These are phyloP conservation scores for Plagodis dolabraria DNA, from an alignment of 2,888 invertebrate species.

Conservation along the genomic window DNA sequence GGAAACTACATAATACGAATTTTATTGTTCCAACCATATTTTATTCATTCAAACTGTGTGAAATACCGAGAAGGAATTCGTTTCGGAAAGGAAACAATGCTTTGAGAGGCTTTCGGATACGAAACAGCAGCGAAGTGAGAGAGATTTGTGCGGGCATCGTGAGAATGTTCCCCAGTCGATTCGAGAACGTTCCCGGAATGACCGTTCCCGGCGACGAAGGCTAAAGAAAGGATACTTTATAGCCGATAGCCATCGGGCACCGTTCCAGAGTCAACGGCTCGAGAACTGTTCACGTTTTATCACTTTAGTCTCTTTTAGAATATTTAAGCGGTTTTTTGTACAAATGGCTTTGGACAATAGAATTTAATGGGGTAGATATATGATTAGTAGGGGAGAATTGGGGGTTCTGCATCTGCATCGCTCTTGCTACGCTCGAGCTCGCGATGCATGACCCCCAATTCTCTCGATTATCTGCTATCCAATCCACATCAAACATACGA, in stretches of 20 bases:
- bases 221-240: constrained; percentile 42
- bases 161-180: constrained; percentile 44
- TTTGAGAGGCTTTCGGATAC: constrained; percentile 48
- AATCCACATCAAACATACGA: no score
- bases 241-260: constrained; percentile 42
- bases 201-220: constrained; percentile 13
- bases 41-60: constrained; percentile 38
- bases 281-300: constrained; percentile 34
- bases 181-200: constrained; percentile 23
- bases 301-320: constrained; percentile 27
- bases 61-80: constrained; percentile 39
- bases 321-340: constrained; percentile 15
- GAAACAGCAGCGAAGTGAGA: constrained; percentile 52
- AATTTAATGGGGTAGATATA: no score
- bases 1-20: constrained; percentile 34
- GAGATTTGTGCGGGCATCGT: constrained; percentile 64
- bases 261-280: constrained; percentile 39
- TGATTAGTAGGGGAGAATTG: no score
- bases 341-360: no score
- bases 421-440: no score
- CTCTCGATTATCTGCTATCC: no score
- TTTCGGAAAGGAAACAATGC: constrained; percentile 52
- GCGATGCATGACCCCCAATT: no score
- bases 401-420: no score
- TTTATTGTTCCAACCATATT: constrained; percentile 38